Percentiles rank a stretch among this genome's conserved stretches.
Conservation (phyloP, 2,113 vertebrate species). For the Ceuthmochares aereus region DNA sequence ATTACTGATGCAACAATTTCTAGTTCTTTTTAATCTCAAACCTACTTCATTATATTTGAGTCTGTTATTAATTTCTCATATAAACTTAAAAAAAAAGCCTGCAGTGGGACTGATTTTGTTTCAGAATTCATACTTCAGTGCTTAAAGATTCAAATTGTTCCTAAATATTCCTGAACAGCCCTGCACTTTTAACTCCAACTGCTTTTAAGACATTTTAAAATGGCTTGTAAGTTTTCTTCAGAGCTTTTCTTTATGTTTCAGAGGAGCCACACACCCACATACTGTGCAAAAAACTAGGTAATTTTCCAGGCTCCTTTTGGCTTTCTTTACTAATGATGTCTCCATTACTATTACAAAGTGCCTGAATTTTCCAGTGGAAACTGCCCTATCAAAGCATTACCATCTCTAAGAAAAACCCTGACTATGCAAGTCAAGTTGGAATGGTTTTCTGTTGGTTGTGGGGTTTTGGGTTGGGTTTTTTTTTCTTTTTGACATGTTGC, state of each 20-base stretch:
- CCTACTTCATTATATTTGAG: not conserved
- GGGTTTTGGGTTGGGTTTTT: not conserved
- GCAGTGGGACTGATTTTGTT: not conserved
- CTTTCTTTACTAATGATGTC: not conserved
- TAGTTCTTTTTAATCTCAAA: slow-evolving; percentile 15
- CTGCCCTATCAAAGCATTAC: not conserved
- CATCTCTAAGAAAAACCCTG: not conserved
- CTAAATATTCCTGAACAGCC: not conserved
- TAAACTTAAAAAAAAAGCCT: not conserved
- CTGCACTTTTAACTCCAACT: not conserved
- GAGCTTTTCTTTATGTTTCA: not conserved
- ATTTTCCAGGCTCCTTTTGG: not conserved
- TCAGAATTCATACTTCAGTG: not conserved
- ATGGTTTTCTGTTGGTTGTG: not conserved
- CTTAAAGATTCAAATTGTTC: not conserved
- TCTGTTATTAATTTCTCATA: slow-evolving; percentile 19
- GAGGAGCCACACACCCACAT: not conserved
- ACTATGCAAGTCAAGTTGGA: not conserved
- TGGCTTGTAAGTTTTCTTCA: not conserved
- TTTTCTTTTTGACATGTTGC: not conserved
- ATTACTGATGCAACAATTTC: not conserved
- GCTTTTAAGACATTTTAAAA: not conserved
- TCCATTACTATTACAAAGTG: not conserved
- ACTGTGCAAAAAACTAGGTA: not conserved
- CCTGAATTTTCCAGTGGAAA: not conserved